Evolutionary conservation across 2,113 vertebrate genomes (phyloP).

Genomic region (Heliornis fulica): DNA sequence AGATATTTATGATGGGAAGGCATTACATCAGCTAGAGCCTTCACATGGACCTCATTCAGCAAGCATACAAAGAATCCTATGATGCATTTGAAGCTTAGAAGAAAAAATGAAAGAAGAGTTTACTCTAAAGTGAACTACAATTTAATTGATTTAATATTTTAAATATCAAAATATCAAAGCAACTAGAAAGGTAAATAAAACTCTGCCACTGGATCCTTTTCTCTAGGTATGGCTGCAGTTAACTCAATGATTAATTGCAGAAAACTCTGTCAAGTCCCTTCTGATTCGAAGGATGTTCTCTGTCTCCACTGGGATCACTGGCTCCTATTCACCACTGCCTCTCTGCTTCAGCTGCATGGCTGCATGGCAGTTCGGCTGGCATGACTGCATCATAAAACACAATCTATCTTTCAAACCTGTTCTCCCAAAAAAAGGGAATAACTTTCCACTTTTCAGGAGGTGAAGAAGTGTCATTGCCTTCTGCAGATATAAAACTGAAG

Average conservation of each 20-base stretch:
- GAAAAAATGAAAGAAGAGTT: neutral
- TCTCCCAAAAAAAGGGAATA: neutral
- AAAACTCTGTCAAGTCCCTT: neutral
- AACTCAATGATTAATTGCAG: neutral
- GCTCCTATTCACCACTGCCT: neutral
- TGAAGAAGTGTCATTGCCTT: neutral
- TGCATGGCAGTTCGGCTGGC: too few relatives aligned
- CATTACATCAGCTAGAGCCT: neutral
- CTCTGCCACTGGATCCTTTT: neutral
- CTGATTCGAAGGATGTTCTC: neutral
- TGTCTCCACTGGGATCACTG: neutral
- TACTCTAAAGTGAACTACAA: neutral
- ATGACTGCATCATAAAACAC: too few relatives aligned
- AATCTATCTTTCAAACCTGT: neutral
- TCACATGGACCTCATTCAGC: neutral
- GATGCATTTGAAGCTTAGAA: neutral
- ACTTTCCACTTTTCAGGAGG: neutral
- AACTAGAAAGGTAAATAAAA: neutral
- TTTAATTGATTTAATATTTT: neutral
- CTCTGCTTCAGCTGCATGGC: neutral
- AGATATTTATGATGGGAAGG: neutral
- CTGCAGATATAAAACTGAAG: neutral
- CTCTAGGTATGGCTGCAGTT: neutral
- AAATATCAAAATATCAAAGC: neutral
- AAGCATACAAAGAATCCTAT: neutral